Evolutionary conservation across 1,140 invertebrate genomes (phyloP).

Genomic region (Hydropsyche tenuis): DNA sequence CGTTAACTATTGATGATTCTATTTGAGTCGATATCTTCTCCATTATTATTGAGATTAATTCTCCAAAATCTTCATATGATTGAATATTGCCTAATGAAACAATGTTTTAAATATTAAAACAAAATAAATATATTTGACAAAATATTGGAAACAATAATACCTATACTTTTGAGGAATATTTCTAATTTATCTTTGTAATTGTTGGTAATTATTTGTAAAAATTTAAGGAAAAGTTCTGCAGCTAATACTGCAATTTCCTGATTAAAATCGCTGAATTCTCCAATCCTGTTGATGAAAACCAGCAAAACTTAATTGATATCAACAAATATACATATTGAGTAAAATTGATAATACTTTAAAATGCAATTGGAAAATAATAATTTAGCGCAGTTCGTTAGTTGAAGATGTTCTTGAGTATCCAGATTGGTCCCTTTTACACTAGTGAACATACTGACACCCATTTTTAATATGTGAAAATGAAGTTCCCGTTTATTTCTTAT

Average conservation of each 20-base stretch:
- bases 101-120: conserved; percentile 21
- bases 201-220: conserved; percentile 57
- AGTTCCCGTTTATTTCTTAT: conserved; percentile 59
- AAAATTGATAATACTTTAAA: conserved; percentile 38
- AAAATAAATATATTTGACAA: neutral
- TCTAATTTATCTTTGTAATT: conserved; percentile 53
- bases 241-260: conserved; percentile 55
- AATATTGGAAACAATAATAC: conserved; percentile 52
- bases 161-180: conserved; percentile 56
- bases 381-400: conserved; percentile 48
- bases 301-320: no score
- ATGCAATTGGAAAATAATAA: conserved; percentile 55
- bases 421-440: neutral
- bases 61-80: conserved; percentile 42
- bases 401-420: neutral
- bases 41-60: conserved; percentile 28
- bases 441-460: neutral
- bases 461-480: conserved; percentile 57
- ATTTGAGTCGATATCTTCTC: conserved; percentile 32
- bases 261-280: conserved; percentile 57
- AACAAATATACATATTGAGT: conserved; percentile 5
- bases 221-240: conserved; percentile 63
- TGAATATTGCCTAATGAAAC: conserved; percentile 36
- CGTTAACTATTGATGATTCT: conserved; percentile 1
- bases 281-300: conserved; percentile 57